These are phyloP conservation scores for Aythya baeri DNA, from an alignment of 2,113 vertebrate species.

Conservation along the genomic window DNA sequence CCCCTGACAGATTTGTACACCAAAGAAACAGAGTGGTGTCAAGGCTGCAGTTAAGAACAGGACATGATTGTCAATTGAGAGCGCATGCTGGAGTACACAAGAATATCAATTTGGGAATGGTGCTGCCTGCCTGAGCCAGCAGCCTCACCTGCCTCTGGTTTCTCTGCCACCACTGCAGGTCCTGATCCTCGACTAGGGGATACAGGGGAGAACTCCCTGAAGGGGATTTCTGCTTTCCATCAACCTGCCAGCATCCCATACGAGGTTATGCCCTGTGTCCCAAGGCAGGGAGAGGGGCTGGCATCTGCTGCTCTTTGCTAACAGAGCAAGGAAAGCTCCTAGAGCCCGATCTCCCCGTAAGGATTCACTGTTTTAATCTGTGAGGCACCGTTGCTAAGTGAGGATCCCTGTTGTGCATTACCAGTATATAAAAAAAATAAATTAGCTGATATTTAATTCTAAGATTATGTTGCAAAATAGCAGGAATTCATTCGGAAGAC, in stretches of 20 bases:
- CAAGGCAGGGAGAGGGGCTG: background rate
- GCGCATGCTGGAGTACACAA: background rate
- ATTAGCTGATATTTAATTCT: background rate
- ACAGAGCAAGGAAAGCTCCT: fast-evolving
- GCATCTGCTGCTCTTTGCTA: background rate
- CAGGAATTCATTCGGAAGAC: background rate
- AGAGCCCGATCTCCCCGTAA: fast-evolving
- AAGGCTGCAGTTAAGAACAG: constrained; percentile 23
- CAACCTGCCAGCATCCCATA: fast-evolving
- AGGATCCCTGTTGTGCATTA: background rate
- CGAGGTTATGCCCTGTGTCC: fast-evolving
- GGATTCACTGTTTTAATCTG: background rate
- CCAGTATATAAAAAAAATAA: background rate
- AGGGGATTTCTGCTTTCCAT: fast-evolving
- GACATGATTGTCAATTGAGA: background rate
- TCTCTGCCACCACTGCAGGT: fast-evolving
- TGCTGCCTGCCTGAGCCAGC: background rate
- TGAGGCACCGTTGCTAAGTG: fast-evolving
- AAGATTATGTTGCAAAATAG: background rate
- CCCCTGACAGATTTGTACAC: background rate
- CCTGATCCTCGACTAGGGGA: fast-evolving
- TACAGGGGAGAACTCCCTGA: fast-evolving
- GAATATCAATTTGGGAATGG: background rate
- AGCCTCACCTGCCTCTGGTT: background rate
- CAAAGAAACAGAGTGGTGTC: background rate